Conservation (phyloP, 2,888 invertebrate species). For the Temnothorax unifasciatus region DNA sequence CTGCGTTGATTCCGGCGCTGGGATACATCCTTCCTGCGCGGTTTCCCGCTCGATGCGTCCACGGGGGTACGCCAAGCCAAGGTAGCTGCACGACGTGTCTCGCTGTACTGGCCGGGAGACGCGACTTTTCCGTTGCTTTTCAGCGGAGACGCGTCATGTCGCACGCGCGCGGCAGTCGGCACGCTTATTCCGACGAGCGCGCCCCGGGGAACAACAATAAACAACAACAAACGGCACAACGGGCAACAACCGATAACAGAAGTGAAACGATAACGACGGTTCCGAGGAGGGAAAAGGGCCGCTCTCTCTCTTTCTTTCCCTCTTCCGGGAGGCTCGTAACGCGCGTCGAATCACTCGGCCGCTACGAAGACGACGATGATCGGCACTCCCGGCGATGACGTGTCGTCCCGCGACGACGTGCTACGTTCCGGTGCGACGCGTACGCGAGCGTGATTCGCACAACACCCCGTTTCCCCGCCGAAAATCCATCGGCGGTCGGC, state of each 20-base stretch:
- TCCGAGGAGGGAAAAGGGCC: not conserved
- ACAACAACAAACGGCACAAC: conserved; percentile 55
- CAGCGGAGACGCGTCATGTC: conserved; percentile 62
- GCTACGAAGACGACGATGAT: conserved; percentile 67
- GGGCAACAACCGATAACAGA: conserved; percentile 50
- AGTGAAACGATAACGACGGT: not conserved
- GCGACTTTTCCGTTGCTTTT: not conserved
- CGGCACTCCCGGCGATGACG: conserved; percentile 63
- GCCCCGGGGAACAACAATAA: conserved; percentile 35
- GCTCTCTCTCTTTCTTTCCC: no score
- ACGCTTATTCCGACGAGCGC: conserved; percentile 30
- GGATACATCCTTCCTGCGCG: conserved; percentile 90
- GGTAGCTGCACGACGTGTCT: not conserved
- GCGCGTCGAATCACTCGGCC: conserved; percentile 2
- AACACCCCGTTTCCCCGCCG: conserved; percentile 61
- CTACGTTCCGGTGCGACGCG: conserved; percentile 58
- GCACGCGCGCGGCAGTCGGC: conserved; percentile 55
- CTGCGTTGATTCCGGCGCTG: conserved; percentile 95
- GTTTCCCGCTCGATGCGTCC: conserved; percentile 30
- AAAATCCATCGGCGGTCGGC: conserved; percentile 73
- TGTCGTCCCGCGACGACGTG: conserved; percentile 53
- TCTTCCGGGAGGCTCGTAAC: not conserved
- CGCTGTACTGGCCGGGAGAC: not conserved
- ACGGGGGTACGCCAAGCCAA: not conserved
- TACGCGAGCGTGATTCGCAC: conserved; percentile 63